Conservation (phyloP, 2,113 vertebrate species). For the Myotis brandtii region DNA sequence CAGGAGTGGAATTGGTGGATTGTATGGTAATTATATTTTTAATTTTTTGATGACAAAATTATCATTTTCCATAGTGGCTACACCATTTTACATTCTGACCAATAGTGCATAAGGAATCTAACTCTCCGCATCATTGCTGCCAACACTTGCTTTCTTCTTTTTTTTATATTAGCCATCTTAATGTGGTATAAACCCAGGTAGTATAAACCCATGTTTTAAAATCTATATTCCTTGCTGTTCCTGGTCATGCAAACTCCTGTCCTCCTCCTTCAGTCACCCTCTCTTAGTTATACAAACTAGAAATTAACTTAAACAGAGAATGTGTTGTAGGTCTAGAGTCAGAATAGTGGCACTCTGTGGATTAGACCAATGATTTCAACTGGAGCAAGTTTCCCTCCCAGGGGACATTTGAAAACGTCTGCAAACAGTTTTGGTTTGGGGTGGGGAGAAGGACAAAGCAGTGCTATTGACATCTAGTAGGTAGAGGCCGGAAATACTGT, state of each 20-base stretch:
- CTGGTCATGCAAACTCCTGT: background rate
- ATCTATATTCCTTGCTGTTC: background rate
- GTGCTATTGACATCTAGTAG: no score
- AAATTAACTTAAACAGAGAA: slow-evolving; percentile 35
- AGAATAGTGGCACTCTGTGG: background rate
- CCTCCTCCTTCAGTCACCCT: background rate
- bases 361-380: slow-evolving; percentile 2
- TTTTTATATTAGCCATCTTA: background rate
- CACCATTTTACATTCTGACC: background rate
- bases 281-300: background rate
- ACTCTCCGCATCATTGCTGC: background rate
- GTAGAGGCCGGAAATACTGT: background rate
- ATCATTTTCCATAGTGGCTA: background rate
- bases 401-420: background rate
- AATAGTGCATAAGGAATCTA: background rate
- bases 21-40: background rate
- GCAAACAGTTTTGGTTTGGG: background rate
- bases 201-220: background rate
- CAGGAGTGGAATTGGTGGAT: background rate
- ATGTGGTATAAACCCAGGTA: background rate
- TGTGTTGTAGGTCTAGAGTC: background rate
- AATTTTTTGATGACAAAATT: background rate
- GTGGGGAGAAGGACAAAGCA: background rate
- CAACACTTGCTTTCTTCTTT: background rate
- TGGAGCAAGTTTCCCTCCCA: background rate